Percentiles rank a stretch among this genome's conserved stretches.
Conservation (phyloP, 2,797 vertebrate genomes). For the Knipowitschia caucasica region DNA sequence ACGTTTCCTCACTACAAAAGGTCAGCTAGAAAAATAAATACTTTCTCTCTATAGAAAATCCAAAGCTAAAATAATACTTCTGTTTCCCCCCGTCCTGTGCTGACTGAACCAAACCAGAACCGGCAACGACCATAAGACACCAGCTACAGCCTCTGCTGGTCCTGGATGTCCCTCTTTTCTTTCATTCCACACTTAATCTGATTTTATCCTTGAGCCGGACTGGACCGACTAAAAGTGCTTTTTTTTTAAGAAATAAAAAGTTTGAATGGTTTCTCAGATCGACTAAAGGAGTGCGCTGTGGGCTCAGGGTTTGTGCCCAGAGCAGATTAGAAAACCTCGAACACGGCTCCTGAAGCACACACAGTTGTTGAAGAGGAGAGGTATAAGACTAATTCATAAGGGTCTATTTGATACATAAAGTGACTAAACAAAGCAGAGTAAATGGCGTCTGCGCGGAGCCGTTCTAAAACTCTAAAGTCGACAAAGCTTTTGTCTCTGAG, state of each 20-base stretch:
- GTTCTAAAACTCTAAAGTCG: conserved; percentile 53
- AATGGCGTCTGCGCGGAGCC: conserved; percentile 78
- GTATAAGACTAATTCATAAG: conserved; percentile 71
- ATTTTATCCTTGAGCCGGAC: conserved; percentile 71
- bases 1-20: conserved; percentile 15
- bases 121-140: conserved; percentile 13
- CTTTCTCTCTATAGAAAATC: conserved; percentile 23
- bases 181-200: conserved; percentile 58
- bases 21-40: conserved; percentile 41
- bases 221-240: conserved; percentile 93
- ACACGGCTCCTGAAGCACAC: too few species aligned
- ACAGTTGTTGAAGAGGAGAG: conserved; percentile 83
- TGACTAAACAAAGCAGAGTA: conserved; percentile 89
- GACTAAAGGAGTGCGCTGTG: conserved; percentile 41
- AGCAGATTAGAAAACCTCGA: too few species aligned
- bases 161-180: conserved; percentile 41
- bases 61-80: conserved; percentile 33
- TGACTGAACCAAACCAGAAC: conserved; percentile 7
- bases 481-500: conserved; percentile 79
- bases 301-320: too few species aligned
- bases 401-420: conserved; percentile 81
- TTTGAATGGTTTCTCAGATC: conserved; percentile 84
- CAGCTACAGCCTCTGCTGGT: neutral
- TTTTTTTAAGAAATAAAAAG: conserved; percentile 71
- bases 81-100: conserved; percentile 10